These are phyloP conservation scores for Agelas oroides DNA, from an alignment of 37 sponge, comb jelly and placozoan genomes.

Conservation along the genomic window DNA sequence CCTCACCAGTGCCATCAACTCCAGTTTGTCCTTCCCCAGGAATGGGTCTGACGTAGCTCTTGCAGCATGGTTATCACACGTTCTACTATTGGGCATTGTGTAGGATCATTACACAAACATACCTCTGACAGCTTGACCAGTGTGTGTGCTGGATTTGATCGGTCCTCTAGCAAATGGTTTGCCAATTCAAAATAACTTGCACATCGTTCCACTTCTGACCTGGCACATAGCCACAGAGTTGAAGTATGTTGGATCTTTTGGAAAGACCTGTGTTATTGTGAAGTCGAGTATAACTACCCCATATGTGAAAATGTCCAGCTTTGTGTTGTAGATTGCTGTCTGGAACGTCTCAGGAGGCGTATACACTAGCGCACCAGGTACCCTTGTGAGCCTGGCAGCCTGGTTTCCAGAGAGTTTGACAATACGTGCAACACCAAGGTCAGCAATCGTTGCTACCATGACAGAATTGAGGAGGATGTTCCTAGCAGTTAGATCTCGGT, in stretches of 20 bases:
- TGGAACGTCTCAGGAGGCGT: constrained; percentile 16
- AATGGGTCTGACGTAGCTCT: too few relatives aligned
- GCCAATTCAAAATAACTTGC: too few relatives aligned
- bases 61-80: too few relatives aligned
- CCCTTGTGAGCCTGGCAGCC: not conserved
- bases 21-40: too few relatives aligned
- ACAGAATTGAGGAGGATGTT: constrained; percentile 36
- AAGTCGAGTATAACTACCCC: constrained; percentile 16
- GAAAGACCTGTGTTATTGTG: constrained; percentile 18
- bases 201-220: constrained; percentile 34
- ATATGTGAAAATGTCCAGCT: constrained; percentile 41
- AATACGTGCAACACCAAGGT: constrained; percentile 42
- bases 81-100: too few relatives aligned
- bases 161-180: too few relatives aligned
- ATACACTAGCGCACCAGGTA: not conserved
- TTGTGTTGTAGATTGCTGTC: not conserved
- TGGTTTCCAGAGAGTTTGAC: not conserved
- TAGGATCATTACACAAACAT: too few relatives aligned
- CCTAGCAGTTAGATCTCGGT: constrained; percentile 46
- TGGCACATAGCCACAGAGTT: constrained; percentile 4
- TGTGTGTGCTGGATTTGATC: too few relatives aligned
- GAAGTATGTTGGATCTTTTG: not conserved
- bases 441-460: constrained; percentile 38
- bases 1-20: too few relatives aligned
- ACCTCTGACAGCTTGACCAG: too few relatives aligned